Percentiles rank a stretch among this genome's conserved stretches.
These are phyloP conservation scores for Ptychochromis oligacanthus DNA, from an alignment of 2,113 vertebrate genomes.

Conservation along the genomic window DNA sequence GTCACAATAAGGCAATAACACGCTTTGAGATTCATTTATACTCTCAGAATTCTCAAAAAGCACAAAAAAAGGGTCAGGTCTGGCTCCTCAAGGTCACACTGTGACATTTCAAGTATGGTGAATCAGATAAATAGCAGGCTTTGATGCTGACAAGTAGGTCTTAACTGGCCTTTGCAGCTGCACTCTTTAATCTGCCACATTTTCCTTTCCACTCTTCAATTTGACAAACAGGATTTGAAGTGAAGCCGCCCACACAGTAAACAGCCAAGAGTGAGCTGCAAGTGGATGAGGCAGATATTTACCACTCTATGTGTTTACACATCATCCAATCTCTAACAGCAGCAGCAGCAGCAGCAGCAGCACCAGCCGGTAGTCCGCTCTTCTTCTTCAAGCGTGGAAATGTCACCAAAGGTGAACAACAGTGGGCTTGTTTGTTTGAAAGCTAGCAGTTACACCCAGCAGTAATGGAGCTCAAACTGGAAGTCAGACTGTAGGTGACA, in stretches of 20 bases:
- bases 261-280: slow-evolving; percentile 48
- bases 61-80: background rate
- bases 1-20: background rate
- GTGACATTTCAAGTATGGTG: slow-evolving; percentile 17
- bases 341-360: slow-evolving; percentile 36
- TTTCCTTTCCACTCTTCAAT: slow-evolving; percentile 62
- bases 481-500: background rate
- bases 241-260: slow-evolving; percentile 60
- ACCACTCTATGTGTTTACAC: slow-evolving; percentile 43
- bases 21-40: background rate
- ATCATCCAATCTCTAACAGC: slow-evolving; percentile 19
- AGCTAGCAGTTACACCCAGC: background rate
- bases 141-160: slow-evolving; percentile 39
- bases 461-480: background rate
- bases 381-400: background rate
- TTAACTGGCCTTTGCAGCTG: slow-evolving; percentile 41
- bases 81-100: slow-evolving; percentile 2
- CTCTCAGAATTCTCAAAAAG: background rate
- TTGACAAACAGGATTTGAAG: slow-evolving; percentile 68
- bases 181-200: slow-evolving; percentile 60
- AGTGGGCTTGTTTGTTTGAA: background rate
- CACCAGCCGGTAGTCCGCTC: background rate
- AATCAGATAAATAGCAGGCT: slow-evolving; percentile 46
- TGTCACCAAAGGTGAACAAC: slow-evolving; percentile 13
- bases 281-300: slow-evolving; percentile 51